Evolutionary conservation across 2,888 invertebrate species (phyloP).

Genomic region (Troides helena): DNA sequence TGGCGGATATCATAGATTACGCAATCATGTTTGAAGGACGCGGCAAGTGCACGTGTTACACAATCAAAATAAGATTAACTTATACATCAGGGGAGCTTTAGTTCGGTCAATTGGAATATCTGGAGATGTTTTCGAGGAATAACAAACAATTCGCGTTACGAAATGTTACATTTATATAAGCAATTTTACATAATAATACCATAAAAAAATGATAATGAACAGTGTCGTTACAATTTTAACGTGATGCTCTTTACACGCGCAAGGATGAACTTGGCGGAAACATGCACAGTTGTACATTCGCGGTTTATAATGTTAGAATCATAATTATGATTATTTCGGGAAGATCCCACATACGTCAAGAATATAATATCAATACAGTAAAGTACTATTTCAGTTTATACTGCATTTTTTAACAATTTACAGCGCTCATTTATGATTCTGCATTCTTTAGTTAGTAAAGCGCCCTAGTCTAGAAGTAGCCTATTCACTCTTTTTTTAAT

Average conservation of each 20-base stretch:
- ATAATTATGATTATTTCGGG: no score
- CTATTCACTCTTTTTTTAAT: no score
- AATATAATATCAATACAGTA: no score
- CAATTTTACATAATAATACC: slow-evolving; percentile 48
- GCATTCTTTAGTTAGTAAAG: no score
- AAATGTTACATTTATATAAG: slow-evolving; percentile 43
- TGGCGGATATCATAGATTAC: slow-evolving; percentile 36
- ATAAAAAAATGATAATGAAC: slow-evolving; percentile 36
- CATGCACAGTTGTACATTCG: background rate
- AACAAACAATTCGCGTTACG: slow-evolving; percentile 43
- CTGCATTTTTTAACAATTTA: no score
- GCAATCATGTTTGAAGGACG: slow-evolving; percentile 46
- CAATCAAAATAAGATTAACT: slow-evolving; percentile 40
- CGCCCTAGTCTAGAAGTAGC: no score
- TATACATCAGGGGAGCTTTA: slow-evolving; percentile 39
- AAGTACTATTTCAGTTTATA: no score
- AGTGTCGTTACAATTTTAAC: slow-evolving; percentile 28
- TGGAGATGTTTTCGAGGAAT: slow-evolving; percentile 41
- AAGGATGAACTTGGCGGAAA: slow-evolving; percentile 1
- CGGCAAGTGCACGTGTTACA: slow-evolving; percentile 51
- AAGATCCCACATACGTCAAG: no score
- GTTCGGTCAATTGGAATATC: slow-evolving; percentile 41
- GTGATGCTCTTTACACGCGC: slow-evolving; percentile 26
- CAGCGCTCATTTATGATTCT: no score
- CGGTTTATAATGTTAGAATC: background rate